Evolutionary conservation across 2,113 vertebrate species (phyloP).

Genomic region (Nyctibius bracteatus): DNA sequence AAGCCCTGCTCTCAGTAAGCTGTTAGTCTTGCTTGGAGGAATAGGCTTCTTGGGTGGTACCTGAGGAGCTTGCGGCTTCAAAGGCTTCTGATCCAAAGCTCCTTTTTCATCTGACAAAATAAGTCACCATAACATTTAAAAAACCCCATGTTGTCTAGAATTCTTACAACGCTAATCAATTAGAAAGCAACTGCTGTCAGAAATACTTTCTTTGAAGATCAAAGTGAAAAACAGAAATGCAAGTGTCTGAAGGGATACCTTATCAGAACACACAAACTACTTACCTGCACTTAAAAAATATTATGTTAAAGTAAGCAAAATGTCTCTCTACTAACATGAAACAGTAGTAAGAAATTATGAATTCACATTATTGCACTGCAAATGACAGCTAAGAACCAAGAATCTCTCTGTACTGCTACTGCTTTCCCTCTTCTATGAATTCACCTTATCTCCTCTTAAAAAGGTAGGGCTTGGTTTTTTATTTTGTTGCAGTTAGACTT

Average conservation of each 20-base stretch:
- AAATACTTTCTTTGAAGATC: background rate
- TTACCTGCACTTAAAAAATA: background rate
- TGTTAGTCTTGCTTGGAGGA: slow-evolving; percentile 81
- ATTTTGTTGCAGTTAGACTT: background rate
- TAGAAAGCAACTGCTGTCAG: background rate
- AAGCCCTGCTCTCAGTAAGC: slow-evolving; percentile 66
- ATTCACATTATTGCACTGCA: background rate
- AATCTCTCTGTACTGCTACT: background rate
- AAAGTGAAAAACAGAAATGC: background rate
- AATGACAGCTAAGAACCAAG: background rate
- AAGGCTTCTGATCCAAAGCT: slow-evolving; percentile 78
- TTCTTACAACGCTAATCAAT: background rate
- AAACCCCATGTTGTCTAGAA: background rate
- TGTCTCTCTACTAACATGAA: background rate
- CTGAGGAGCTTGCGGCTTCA: slow-evolving; percentile 87
- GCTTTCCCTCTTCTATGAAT: background rate
- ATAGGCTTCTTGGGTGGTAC: slow-evolving; percentile 93
- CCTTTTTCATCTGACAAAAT: slow-evolving; percentile 80
- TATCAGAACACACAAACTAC: background rate
- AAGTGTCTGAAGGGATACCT: background rate
- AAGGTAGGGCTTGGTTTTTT: background rate
- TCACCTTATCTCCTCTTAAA: background rate
- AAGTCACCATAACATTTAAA: background rate
- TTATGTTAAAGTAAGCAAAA: background rate
- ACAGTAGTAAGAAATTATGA: background rate